Evolutionary conservation across 1,140 invertebrate genomes (phyloP).

Genomic region (Drosophila auraria): DNA sequence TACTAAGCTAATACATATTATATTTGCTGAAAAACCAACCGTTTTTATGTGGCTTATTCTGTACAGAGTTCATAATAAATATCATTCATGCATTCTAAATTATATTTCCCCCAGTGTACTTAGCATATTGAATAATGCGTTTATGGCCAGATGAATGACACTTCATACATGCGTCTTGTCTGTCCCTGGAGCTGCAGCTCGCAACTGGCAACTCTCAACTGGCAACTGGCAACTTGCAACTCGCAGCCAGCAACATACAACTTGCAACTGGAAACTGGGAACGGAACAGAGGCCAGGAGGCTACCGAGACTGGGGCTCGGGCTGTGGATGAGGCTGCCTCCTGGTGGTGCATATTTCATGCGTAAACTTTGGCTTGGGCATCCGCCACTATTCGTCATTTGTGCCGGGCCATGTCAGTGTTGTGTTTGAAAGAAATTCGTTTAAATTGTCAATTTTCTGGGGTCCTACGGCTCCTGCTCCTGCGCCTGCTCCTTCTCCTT

Average conservation of each 20-base stretch:
- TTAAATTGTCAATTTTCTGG: conserved; percentile 82
- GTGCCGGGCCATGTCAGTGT: conserved; percentile 72
- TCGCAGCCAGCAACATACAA: conserved; percentile 18
- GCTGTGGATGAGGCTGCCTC: conserved; percentile 22
- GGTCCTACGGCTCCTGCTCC: conserved; percentile 45
- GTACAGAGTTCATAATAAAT: no score
- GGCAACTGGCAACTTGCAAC: conserved; percentile 6
- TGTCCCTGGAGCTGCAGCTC: conserved; percentile 43
- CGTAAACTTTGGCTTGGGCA: conserved; percentile 74
- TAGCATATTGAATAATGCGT: conserved; percentile 79
- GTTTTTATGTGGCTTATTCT: no score
- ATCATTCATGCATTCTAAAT: no score
- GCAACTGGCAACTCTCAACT: conserved; percentile 20
- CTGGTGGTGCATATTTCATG: conserved; percentile 76
- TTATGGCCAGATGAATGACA: conserved; percentile 82
- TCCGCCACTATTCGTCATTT: conserved; percentile 77
- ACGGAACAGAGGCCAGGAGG: conserved; percentile 24
- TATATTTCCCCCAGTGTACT: conserved; percentile 13
- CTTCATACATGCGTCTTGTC: conserved; percentile 72
- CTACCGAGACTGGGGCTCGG: conserved; percentile 5
- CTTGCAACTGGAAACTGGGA: conserved; percentile 29
- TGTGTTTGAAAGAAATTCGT: conserved; percentile 80
- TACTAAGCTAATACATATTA: no score
- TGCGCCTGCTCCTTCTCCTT: conserved; percentile 9
- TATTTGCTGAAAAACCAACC: no score